Base-by-base conservation (phyloP, 2,113 vertebrate species). In the Prunella fulvescens region DNA sequence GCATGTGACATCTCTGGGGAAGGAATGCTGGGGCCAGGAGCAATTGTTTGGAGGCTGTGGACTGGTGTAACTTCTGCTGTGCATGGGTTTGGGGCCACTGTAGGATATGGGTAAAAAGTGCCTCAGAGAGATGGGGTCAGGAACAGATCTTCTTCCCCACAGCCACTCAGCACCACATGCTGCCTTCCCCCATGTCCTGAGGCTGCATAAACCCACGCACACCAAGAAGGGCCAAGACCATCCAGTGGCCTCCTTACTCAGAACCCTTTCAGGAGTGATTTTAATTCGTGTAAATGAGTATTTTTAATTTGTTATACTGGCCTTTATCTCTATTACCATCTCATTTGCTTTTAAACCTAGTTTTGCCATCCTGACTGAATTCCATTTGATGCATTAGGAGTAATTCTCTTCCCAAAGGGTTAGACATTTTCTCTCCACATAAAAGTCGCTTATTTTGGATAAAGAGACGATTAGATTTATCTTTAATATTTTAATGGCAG, bases 401-500 rank as follows among this genome's bases (percentile, higher is more conserved):
- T 98, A 98, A 98, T 98, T 98, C 98, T 98, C 97, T 93, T 98
- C 97, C 97, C 97, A 95, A 98, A 97, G 97, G 97, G 98, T 97
- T 98, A 97, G 97, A 97, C 97, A 95, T 98, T 98, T 98, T 98
- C 97, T 98, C 97, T 97, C 95, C 93, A 97, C 96, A 97, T 97
- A 97, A 98, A 98, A 98, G 98, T 98, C 98, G 97, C 98, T 98
- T 98, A 98, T 98, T 98, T 98, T 98, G 97, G 98, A 98, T 98
- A 98, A 98, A 98, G 98, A 98, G 97, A 98, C 98, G 98, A 98
- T 98, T 98, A 98, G 98, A 98, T 98, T 98, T 98, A 98, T 98
- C 98, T 98, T 98, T 98, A 98, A 98, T 98, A 98, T 98, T 98
- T 98, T 98, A 98, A 98, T 98, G 98, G 98, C 97, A 98, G 97